Conservation (phyloP, 2,888 invertebrate species). For the Tenthredo distinguenda region DNA sequence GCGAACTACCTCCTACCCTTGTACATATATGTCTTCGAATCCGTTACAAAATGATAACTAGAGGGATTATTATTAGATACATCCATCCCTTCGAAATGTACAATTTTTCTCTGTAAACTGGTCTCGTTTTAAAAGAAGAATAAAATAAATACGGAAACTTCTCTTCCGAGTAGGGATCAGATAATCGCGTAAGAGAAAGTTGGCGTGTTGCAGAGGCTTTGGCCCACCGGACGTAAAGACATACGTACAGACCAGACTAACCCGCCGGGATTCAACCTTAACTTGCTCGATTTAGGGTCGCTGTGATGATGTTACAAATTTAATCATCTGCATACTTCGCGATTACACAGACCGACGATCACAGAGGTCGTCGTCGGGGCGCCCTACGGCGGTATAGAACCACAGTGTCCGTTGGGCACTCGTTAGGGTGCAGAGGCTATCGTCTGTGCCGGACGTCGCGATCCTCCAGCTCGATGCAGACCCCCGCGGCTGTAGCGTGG, state of each 20-base stretch:
- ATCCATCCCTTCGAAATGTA: not conserved
- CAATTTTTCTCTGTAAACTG: not conserved
- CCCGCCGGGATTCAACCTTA: conserved; percentile 64
- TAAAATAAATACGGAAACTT: not conserved
- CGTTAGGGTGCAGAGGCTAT: conserved; percentile 28
- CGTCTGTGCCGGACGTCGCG: conserved; percentile 35
- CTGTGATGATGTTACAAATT: conserved; percentile 78
- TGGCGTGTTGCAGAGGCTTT: conserved; percentile 7
- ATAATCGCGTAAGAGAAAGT: conserved; percentile 29
- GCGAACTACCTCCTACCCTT: not conserved
- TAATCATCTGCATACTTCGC: conserved; percentile 79
- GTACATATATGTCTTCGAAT: not conserved
- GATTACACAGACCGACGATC: conserved; percentile 78
- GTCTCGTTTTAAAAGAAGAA: not conserved
- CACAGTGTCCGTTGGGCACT: conserved; percentile 15
- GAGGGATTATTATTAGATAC: not conserved
- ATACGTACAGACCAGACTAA: conserved; percentile 5
- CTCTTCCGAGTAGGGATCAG: conserved; percentile 4
- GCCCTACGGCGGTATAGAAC: conserved; percentile 63
- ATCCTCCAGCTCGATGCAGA: not conserved
- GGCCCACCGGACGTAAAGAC: conserved; percentile 32
- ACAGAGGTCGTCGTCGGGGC: conserved; percentile 74
- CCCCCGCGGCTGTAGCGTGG: not conserved
- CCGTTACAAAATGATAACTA: conserved; percentile 4
- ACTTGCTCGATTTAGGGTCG: conserved; percentile 69